A percentile compares a stretch with the other conserved stretches of the same genome.
Evolutionary conservation across 1,140 invertebrate genomes (phyloP).

Genomic region (Calephelis nemesis): DNA sequence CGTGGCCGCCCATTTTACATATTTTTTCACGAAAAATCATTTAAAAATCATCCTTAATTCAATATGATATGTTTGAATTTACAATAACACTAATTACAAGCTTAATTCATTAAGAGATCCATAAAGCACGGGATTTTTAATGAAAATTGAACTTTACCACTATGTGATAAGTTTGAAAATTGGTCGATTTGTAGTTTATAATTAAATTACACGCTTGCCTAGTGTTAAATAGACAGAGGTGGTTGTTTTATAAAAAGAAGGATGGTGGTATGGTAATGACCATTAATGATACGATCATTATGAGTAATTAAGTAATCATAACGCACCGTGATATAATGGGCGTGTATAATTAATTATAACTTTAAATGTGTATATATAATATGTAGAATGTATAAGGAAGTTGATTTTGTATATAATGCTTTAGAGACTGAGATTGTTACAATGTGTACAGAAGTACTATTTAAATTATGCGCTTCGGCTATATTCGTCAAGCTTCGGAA

Average conservation of each 20-base stretch:
- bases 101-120: constrained; percentile 14
- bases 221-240: constrained; percentile 13
- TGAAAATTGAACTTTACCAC: constrained; percentile 1
- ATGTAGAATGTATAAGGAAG: too few relatives aligned
- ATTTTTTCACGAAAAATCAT: constrained; percentile 1
- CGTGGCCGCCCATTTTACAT: constrained; percentile 10
- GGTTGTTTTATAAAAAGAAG: neutral
- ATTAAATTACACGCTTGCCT: constrained; percentile 18
- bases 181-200: neutral
- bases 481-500: too few relatives aligned
- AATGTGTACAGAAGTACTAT: too few relatives aligned
- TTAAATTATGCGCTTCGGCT: too few relatives aligned
- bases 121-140: neutral
- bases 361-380: too few relatives aligned
- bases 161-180: neutral
- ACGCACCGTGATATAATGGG: neutral
- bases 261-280: neutral
- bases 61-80: constrained; percentile 8
- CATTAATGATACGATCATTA: neutral
- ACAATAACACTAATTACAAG: constrained; percentile 6
- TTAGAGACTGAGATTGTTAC: too few relatives aligned
- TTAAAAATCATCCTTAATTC: constrained; percentile 9
- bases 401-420: too few relatives aligned
- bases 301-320: constrained; percentile 1
- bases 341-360: neutral